Conservation (phyloP, 2,888 invertebrate genomes). For the Aproaerema taeniolella region DNA sequence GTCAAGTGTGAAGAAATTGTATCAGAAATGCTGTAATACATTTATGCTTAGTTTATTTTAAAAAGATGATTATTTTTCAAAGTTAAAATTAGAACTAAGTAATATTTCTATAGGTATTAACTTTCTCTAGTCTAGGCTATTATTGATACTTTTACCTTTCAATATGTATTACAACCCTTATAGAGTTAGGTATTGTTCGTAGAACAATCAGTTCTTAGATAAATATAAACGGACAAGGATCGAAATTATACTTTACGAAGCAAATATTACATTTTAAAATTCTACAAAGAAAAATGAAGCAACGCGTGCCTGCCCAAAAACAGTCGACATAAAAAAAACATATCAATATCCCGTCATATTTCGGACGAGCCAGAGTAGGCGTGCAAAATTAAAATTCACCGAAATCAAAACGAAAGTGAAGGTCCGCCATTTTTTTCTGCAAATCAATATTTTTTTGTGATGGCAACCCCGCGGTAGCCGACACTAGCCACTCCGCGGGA, state of each 20-base stretch:
- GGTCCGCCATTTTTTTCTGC: constrained; percentile 45
- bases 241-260: not conserved
- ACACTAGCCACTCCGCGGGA: constrained; percentile 35
- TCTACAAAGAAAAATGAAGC: not conserved
- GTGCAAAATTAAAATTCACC: constrained; percentile 51
- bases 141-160: not conserved
- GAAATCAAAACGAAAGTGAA: constrained; percentile 48
- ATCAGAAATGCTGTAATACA: constrained; percentile 4
- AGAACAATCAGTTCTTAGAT: not conserved
- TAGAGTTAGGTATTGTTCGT: not conserved
- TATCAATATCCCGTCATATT: constrained; percentile 11
- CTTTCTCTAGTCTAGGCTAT: not conserved
- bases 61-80: constrained; percentile 1
- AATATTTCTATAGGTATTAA: not conserved
- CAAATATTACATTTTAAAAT: not conserved
- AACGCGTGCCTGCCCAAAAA: not conserved
- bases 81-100: not conserved
- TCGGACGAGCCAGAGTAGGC: constrained; percentile 44
- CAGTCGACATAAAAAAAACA: not conserved
- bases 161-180: not conserved
- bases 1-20: constrained; percentile 28
- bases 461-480: constrained; percentile 31
- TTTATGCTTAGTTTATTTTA: too few relatives aligned
- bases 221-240: too few relatives aligned
- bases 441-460: constrained; percentile 52